Conservation (phyloP, 2,797 vertebrate species). For the Mormyrops boulengeri region DNA sequence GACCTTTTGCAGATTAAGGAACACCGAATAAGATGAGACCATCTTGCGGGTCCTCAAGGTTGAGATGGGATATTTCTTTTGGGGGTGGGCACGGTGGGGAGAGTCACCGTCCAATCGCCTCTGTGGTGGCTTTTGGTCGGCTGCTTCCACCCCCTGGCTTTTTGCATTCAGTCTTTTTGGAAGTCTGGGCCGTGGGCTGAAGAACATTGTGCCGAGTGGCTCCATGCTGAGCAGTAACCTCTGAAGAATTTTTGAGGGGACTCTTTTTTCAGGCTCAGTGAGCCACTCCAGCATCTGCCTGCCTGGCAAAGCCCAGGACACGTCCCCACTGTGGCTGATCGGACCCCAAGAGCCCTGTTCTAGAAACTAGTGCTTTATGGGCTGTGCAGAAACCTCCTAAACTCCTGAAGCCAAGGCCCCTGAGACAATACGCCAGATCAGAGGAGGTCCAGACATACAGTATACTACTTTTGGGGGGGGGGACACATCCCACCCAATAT, state of each 20-base stretch:
- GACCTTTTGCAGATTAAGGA: background rate
- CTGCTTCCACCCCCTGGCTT: background rate
- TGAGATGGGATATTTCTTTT: background rate
- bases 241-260: conserved; percentile 20
- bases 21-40: background rate
- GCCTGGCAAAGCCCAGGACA: background rate
- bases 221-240: conserved; percentile 17
- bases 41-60: background rate
- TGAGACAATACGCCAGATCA: background rate
- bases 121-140: background rate
- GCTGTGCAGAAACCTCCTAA: background rate
- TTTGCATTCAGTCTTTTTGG: background rate
- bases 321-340: background rate
- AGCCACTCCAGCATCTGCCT: background rate
- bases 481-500: background rate
- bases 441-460: background rate
- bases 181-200: background rate
- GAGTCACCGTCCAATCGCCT: background rate
- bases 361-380: background rate
- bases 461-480: background rate
- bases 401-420: background rate
- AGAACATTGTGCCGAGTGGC: background rate
- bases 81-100: background rate
- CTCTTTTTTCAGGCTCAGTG: background rate
- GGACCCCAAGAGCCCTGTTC: background rate